phyloP scores from a whole-genome alignment of 2,113 vertebrate species.

The Edolisoma coerulescens region DNA sequence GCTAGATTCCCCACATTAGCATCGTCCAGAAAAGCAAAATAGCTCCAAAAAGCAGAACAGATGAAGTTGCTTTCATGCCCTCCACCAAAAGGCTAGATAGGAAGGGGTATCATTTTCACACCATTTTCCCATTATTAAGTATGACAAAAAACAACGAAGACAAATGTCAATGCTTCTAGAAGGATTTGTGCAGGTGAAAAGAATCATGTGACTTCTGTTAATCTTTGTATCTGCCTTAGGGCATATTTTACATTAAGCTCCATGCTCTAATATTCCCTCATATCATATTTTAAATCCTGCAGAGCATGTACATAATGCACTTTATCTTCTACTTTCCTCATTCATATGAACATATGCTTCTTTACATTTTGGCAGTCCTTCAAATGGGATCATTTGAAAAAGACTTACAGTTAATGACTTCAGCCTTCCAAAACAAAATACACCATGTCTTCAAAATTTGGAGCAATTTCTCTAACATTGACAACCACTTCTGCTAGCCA shows the following conservation, averaged over 20 bases:
- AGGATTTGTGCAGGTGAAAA: neutral
- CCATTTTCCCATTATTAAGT: neutral
- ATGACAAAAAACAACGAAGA: neutral
- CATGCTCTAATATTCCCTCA: neutral
- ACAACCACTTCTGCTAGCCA: neutral
- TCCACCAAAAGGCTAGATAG: neutral
- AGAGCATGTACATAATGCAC: neutral
- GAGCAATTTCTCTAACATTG: neutral
- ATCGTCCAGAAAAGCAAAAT: neutral
- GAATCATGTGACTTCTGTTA: neutral
- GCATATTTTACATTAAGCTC: neutral
- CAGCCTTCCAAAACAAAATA: neutral
- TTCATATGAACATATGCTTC: neutral
- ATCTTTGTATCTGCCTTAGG: neutral
- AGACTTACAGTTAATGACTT: neutral
- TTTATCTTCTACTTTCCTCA: neutral
- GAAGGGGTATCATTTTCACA: neutral
- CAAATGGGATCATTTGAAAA: neutral
- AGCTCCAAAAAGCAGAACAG: neutral
- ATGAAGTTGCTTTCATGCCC: neutral
- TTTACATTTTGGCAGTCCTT: slow-evolving; percentile 3
- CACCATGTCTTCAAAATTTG: neutral
- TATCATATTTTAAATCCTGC: neutral
- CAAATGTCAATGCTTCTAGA: neutral
- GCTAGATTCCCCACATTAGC: neutral